Evolutionary conservation across 2,797 vertebrate species (phyloP), one percentile per base, ranked within the genome.

Genomic region (Dallia pectoralis): DNA sequence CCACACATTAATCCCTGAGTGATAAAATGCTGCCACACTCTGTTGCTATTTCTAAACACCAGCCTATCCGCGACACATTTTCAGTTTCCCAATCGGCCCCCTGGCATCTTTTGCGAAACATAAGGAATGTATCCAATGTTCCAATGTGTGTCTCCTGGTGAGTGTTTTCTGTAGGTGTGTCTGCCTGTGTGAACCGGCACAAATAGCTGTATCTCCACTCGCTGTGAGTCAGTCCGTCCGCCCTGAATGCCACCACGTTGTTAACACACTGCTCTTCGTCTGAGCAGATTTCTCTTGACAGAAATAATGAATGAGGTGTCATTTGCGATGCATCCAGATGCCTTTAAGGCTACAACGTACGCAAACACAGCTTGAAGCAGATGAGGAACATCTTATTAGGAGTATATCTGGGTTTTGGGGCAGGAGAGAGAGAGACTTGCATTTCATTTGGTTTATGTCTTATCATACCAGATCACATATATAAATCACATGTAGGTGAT

Each of bases 141-240:
- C 89, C 84, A 91, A 91, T 88, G 81, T 91, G 91, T 92, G 91
- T 92, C 92, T 91, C 91, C 91, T 91, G 85, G 79, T 85, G 79
- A 27, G 9, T 51, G 29, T 70, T 62, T 73, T 62, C 61, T 74
- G 48, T 91, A 93, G 92, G 93, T 93, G 93, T 93, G 93, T 91
- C 92, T 87, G 75, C 86, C 86, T 89, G 87, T 86, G 87, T 89
- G 88, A 90, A 91, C 84, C 86, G 90, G 89, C 40, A 76, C 82
- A 89, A 92, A 92, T 86, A 91, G 85, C 88, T 91, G 88, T 89
- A 89, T 85, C 85, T 81, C 85, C 87, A 81, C 74, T 64, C 74
- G 67, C 78, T 33, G 84, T 93, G 93, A 94, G 89, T 94, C 93
- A 94, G 75, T 15, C 83, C 1, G 16, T 27, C 0, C 11, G 53